phyloP scores from a whole-genome alignment of 2,113 vertebrate species.

The Hippocampus mohnikei region DNA sequence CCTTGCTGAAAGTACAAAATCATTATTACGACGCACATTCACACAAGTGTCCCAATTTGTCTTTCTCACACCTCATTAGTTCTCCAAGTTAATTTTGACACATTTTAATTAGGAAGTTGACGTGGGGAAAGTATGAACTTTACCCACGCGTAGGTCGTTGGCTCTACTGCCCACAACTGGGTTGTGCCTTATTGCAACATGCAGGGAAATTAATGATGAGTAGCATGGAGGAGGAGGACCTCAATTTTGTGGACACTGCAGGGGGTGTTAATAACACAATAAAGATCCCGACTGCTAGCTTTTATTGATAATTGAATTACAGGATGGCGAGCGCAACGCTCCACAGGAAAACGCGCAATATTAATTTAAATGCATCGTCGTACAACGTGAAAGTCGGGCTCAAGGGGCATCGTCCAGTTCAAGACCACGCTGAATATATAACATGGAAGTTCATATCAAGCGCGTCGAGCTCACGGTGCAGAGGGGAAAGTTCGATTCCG shows the following conservation, averaged over 20 bases:
- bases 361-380: not conserved
- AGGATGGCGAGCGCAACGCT: slow-evolving; percentile 9
- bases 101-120: not conserved
- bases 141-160: slow-evolving; percentile 16
- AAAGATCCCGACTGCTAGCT: slow-evolving; percentile 21
- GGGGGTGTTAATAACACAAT: slow-evolving; percentile 45
- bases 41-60: not conserved
- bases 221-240: slow-evolving; percentile 42
- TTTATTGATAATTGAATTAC: slow-evolving; percentile 50
- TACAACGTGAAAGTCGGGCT: not conserved
- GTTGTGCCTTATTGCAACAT: slow-evolving; percentile 42
- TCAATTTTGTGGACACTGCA: slow-evolving; percentile 41
- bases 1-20: not conserved
- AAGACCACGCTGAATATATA: not conserved
- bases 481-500: no score
- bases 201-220: slow-evolving; percentile 60
- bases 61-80: not conserved
- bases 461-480: no score
- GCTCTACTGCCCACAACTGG: slow-evolving; percentile 9
- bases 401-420: not conserved
- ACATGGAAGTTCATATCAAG: not conserved
- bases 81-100: not conserved
- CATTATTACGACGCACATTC: not conserved
- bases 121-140: slow-evolving; percentile 14
- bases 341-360: slow-evolving; percentile 32